Evolutionary conservation across 2,113 vertebrate genomes (phyloP).

Genomic region (Callaeas wilsoni): DNA sequence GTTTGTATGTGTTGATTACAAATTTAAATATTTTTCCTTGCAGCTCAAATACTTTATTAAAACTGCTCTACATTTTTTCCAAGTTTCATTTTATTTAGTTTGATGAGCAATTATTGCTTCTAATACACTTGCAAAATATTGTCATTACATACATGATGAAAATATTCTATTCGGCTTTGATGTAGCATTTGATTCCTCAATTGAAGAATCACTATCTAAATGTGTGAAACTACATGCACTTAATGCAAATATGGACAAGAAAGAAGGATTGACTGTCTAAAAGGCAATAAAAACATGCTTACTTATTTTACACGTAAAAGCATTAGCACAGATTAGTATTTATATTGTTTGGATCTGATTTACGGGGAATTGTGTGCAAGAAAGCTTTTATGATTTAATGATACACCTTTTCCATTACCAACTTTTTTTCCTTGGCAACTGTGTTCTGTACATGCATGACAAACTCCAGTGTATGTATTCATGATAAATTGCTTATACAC

Average conservation of each 20-base stretch:
- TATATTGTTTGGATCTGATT: not conserved
- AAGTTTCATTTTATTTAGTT: constrained; percentile 21
- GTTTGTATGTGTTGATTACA: not conserved
- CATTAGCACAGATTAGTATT: not conserved
- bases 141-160: not conserved
- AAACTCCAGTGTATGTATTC: not conserved
- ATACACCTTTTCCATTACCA: not conserved
- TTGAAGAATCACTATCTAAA: not conserved
- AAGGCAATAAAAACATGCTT: not conserved
- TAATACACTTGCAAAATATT: constrained; percentile 7
- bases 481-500: not conserved
- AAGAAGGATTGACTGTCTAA: not conserved
- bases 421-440: not conserved
- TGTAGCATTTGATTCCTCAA: not conserved
- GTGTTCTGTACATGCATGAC: not conserved
- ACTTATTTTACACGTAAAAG: not conserved
- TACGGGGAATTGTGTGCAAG: not conserved
- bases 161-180: constrained; percentile 18
- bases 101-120: constrained; percentile 6
- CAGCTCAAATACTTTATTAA: not conserved
- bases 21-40: not conserved
- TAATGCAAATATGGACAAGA: not conserved
- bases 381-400: not conserved
- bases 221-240: constrained; percentile 1
- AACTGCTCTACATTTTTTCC: not conserved